A percentile compares a stretch with the other conserved stretches of the same genome.
Conservation (phyloP, 2,113 vertebrate genomes). For the Myotis brandtii region DNA sequence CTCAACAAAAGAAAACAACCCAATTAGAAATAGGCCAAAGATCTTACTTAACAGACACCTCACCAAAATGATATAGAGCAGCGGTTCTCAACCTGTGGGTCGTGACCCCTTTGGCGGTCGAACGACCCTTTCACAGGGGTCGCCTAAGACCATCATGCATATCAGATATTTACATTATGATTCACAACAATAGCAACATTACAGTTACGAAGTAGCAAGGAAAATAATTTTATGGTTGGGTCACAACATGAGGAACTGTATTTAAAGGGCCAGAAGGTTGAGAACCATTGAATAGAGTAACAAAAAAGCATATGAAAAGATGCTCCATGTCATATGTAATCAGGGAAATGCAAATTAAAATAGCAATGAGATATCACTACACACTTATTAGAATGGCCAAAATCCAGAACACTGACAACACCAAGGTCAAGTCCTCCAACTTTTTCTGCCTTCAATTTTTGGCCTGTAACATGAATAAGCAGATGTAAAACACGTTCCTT, state of each 20-base stretch:
- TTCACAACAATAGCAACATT: too few species aligned
- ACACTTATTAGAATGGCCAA: background rate
- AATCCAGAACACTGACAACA: background rate
- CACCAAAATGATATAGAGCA: background rate
- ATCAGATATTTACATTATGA: too few species aligned
- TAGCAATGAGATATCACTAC: background rate
- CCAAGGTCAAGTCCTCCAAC: conserved; percentile 41
- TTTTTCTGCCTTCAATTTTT: conserved; percentile 38
- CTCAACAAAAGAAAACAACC: background rate
- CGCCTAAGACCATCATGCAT: too few species aligned
- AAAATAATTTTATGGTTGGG: too few species aligned
- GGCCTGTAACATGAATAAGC: conserved; percentile 52
- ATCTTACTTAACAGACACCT: too few species aligned
- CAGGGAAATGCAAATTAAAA: background rate
- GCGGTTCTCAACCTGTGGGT: too few species aligned
- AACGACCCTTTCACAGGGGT: too few species aligned
- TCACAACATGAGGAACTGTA: too few species aligned
- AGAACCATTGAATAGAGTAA: background rate
- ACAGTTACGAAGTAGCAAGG: too few species aligned
- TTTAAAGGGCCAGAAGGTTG: too few species aligned
- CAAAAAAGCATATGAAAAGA: background rate
- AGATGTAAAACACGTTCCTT: conserved; percentile 54
- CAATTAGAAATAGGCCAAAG: background rate
- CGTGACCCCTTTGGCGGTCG: too few species aligned
- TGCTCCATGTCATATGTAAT: background rate